A percentile compares a stretch with the other conserved stretches of the same genome.
phyloP scores from a whole-genome alignment of 2,888 invertebrate species.

The Zhuqinia jingwanae region DNA sequence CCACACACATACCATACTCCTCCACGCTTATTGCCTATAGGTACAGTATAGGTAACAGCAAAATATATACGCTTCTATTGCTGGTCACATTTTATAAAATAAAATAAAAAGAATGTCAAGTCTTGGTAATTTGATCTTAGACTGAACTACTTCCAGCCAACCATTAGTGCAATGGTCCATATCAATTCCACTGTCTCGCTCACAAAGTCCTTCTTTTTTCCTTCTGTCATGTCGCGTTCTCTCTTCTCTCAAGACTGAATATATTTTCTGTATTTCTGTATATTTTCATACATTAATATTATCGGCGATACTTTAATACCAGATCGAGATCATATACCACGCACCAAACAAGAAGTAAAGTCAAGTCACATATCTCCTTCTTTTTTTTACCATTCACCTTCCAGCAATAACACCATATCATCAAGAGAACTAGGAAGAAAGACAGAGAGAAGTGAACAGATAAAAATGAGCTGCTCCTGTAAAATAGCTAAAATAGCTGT shows the following conservation, averaged over 20 bases:
- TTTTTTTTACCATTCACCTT: slow-evolving; percentile 51
- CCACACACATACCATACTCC: not conserved
- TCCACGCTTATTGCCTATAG: not conserved
- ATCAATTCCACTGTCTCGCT: slow-evolving; percentile 66
- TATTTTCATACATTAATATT: slow-evolving; percentile 6
- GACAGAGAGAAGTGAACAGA: not conserved
- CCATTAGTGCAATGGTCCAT: slow-evolving; percentile 70
- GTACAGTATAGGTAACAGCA: not conserved
- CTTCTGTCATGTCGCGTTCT: slow-evolving; percentile 39
- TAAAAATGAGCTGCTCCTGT: slow-evolving; percentile 29
- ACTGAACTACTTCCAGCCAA: slow-evolving; percentile 59
- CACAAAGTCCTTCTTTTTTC: not conserved
- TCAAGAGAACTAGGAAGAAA: not conserved
- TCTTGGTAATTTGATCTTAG: slow-evolving; percentile 65
- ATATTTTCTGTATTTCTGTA: slow-evolving; percentile 5
- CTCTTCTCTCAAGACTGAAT: slow-evolving; percentile 2
- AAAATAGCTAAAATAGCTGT: slow-evolving; percentile 50
- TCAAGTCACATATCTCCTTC: slow-evolving; percentile 55
- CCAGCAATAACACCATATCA: not conserved
- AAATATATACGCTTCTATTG: slow-evolving; percentile 17
- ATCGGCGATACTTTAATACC: not conserved
- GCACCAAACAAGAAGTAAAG: slow-evolving; percentile 39
- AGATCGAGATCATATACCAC: slow-evolving; percentile 11
- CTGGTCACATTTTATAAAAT: slow-evolving; percentile 45
- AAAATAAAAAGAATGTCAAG: slow-evolving; percentile 67